These are phyloP conservation scores for Pelobates cultripes DNA, from an alignment of 2,797 vertebrate species.

Conservation along the genomic window DNA sequence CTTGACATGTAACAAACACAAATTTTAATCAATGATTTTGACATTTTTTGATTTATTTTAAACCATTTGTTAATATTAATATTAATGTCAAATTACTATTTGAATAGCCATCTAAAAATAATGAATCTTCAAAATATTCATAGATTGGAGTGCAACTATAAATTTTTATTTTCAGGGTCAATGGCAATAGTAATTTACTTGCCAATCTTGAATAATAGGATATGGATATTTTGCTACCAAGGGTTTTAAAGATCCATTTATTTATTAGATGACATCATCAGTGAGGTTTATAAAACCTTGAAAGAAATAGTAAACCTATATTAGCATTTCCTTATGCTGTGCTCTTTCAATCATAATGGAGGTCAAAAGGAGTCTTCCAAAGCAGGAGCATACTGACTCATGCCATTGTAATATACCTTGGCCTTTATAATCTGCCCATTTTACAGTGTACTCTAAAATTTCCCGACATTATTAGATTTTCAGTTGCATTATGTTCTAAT, in stretches of 20 bases:
- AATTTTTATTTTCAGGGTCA: not conserved
- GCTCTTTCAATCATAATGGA: too few species aligned
- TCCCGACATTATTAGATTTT: slow-evolving; percentile 21
- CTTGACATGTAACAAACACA: not conserved
- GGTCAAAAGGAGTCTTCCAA: too few species aligned
- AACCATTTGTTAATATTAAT: slow-evolving; percentile 5
- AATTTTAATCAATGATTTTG: not conserved
- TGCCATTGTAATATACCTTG: slow-evolving; percentile 2
- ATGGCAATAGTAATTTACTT: not conserved
- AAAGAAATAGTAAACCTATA: not conserved
- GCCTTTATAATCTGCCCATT: slow-evolving; percentile 26
- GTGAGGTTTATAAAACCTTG: not conserved
- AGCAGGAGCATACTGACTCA: not conserved
- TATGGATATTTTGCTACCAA: not conserved
- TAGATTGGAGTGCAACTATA: not conserved
- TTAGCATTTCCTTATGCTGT: too few species aligned
- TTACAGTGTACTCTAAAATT: slow-evolving; percentile 16
- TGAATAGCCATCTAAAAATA: not conserved
- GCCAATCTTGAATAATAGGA: not conserved
- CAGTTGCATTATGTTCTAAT: slow-evolving; percentile 1
- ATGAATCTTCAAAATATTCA: not conserved
- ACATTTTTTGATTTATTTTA: slow-evolving; percentile 10
- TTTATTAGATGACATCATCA: not conserved
- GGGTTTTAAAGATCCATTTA: not conserved
- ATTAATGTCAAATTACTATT: slow-evolving; percentile 3